Conservation (phyloP, 2,888 invertebrate species). For the Agapostemon virescens region DNA sequence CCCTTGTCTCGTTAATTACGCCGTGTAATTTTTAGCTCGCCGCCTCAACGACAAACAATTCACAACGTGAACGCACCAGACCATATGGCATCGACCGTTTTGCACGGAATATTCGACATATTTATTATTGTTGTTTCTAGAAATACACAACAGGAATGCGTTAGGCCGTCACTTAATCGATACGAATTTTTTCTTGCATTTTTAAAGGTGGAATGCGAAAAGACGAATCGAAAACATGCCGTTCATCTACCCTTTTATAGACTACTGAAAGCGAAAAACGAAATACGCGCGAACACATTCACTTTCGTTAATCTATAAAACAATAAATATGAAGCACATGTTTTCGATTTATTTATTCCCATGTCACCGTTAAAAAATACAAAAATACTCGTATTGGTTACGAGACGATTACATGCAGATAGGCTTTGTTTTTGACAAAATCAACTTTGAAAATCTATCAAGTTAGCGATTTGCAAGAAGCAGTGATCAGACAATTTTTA, state of each 20-base stretch:
- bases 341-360: too few species aligned
- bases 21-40: slow-evolving; percentile 17
- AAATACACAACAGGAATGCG: not conserved
- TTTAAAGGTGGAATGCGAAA: not conserved
- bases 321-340: too few species aligned
- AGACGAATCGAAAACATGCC: not conserved
- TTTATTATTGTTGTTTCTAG: not conserved
- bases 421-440: too few species aligned
- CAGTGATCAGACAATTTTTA: too few species aligned
- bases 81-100: not conserved
- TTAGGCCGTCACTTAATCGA: not conserved
- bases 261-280: not conserved
- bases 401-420: too few species aligned
- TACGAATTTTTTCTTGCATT: not conserved
- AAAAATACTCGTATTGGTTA: too few species aligned
- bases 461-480: too few species aligned
- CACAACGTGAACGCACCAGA: not conserved
- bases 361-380: too few species aligned
- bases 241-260: not conserved
- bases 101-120: not conserved
- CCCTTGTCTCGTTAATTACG: slow-evolving; percentile 27
- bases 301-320: too few species aligned
- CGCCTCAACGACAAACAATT: not conserved
- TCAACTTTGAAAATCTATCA: too few species aligned
- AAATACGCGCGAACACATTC: too few species aligned